These are phyloP conservation scores for Rhadina sibilatrix DNA, from an alignment of 2,113 vertebrate genomes.

Conservation along the genomic window DNA sequence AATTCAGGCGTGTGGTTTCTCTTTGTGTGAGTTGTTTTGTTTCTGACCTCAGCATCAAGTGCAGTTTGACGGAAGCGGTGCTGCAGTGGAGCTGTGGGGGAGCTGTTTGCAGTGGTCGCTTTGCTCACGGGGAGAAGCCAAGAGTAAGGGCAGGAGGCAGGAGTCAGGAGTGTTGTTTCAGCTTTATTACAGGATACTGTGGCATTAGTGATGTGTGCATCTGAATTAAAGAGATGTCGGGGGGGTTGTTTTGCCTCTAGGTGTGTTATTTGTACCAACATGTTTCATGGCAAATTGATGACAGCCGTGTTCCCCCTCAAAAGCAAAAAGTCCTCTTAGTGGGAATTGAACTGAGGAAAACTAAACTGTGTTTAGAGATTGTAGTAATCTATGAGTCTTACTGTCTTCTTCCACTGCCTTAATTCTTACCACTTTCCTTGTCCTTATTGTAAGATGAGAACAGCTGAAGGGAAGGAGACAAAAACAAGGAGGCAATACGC, in stretches of 20 bases:
- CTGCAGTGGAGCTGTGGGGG: not conserved
- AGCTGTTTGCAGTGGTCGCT: not conserved
- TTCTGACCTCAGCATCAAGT: not conserved
- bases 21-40: not conserved
- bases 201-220: not conserved
- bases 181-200: not conserved
- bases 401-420: not conserved
- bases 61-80: fast-evolving
- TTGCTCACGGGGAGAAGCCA: not conserved
- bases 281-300: not conserved
- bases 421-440: not conserved
- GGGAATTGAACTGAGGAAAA: not conserved
- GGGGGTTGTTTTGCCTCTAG: not conserved
- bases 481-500: not conserved
- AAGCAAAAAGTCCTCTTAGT: not conserved
- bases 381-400: not conserved
- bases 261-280: fast-evolving
- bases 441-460: not conserved
- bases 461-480: not conserved
- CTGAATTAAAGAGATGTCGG: fast-evolving
- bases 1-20: not conserved
- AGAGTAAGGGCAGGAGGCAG: not conserved
- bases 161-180: not conserved
- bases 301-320: not conserved
- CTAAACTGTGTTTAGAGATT: not conserved